Evolutionary conservation across 2,797 vertebrate species (phyloP).

Genomic region (Thunnus albacares): DNA sequence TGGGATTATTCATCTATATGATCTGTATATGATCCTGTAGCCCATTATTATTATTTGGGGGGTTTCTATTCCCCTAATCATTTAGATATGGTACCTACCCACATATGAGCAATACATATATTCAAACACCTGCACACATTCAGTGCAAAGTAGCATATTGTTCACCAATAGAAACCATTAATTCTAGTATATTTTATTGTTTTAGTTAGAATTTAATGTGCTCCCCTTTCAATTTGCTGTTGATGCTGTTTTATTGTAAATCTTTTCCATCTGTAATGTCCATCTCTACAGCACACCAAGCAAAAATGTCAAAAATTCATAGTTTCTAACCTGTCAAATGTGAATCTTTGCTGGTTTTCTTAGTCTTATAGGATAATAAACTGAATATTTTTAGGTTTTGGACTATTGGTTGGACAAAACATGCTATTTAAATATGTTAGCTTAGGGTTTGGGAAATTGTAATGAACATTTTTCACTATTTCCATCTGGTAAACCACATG

Average conservation of each 20-base stretch:
- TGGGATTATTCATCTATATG: conserved; percentile 10
- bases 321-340: too few species aligned
- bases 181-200: neutral
- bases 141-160: neutral
- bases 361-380: neutral
- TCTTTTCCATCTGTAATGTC: too few species aligned
- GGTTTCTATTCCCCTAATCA: conserved; percentile 2
- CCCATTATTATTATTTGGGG: neutral
- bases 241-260: neutral
- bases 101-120: neutral
- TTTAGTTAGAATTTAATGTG: neutral
- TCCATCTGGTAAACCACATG: neutral
- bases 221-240: neutral
- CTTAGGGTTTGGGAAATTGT: too few species aligned
- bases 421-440: too few species aligned
- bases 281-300: neutral
- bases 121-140: neutral
- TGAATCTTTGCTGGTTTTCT: too few species aligned
- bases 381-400: too few species aligned
- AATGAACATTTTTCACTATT: neutral
- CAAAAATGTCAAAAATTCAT: too few species aligned
- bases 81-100: too few species aligned
- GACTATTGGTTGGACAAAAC: neutral
- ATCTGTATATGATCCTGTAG: neutral
- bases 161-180: neutral